Evolutionary conservation across 2,797 vertebrate genomes (phyloP).

Genomic region (Aythya fuligula): DNA sequence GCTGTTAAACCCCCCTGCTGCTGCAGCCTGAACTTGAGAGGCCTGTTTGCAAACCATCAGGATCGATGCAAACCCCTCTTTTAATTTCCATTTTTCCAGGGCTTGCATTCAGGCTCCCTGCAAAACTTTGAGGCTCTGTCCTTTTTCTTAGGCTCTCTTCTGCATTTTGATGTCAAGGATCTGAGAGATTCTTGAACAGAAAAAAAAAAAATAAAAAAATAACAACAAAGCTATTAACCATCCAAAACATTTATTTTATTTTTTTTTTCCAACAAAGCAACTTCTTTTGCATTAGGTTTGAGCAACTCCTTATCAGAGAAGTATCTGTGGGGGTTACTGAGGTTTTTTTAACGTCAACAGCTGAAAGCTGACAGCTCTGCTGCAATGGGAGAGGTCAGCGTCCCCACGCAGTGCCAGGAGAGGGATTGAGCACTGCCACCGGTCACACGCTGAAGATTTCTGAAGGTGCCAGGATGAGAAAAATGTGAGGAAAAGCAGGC

Average conservation of each 20-base stretch:
- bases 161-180: background rate
- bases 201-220: background rate
- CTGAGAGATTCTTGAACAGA: background rate
- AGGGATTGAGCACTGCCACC: background rate
- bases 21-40: constrained; percentile 18
- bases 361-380: constrained; percentile 6
- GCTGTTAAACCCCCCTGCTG: background rate
- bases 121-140: constrained; percentile 11
- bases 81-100: background rate
- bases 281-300: background rate
- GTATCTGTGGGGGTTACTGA: constrained; percentile 11
- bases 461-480: background rate
- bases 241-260: background rate
- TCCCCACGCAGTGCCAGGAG: background rate
- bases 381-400: constrained; percentile 4
- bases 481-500: background rate
- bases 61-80: constrained; percentile 20
- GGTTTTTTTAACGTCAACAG: background rate
- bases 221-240: background rate
- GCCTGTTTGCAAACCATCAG: background rate
- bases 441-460: background rate
- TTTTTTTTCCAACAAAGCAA: background rate
- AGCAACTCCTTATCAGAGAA: constrained; percentile 41
- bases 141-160: constrained; percentile 40
- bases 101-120: background rate